Evolutionary conservation across 2,888 invertebrate genomes (phyloP), one percentile per base, ranked within the genome.

Genomic region (Eilema sororculum): DNA sequence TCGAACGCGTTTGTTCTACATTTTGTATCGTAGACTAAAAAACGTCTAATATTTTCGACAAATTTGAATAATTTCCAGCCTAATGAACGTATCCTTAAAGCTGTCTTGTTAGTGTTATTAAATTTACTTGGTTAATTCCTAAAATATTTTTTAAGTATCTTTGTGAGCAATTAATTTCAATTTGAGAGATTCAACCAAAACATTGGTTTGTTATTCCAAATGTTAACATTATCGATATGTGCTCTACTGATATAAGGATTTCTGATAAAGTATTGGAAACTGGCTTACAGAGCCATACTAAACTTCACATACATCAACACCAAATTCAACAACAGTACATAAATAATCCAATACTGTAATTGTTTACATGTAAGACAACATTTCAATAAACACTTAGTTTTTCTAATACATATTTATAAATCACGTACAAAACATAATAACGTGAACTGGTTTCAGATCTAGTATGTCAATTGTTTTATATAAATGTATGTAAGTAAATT

Each of bases 121-220:
- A 13, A 25, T 28, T 57, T 56, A 37, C 52, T 46, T 74, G 64
- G 52, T 68, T 62, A 33, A 56, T 72, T 67, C 67, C 25, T 80
- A 78, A 69, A 77, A 74, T 72, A 80, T 81, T 87, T n/a, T 86
- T 92, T 92, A 92, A 92, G 91, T 92, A 91, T 87, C 90, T 80
- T 85, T 80, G 82, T 92, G 92, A 92, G 92, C 91, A 87, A 81
- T 83, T 77, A 79, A 80, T 80, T 79, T 77, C 72, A 85, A 80
- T 75, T 63, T 60, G 73, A 80, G 76, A 82, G 73, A 80, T 80
- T 77, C 16, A 69, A 76, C 67, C 62, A 67, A 69, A 74, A 68
- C 61, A 61, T 69, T 70, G 60, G 52, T 68, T 37, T 64, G 33
- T 56, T 64, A 73, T 62, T 30, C 57, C 59, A 20, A 61, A 61